Evolutionary conservation across 2,113 vertebrate species (phyloP).

Genomic region (Vulpes lagopus): DNA sequence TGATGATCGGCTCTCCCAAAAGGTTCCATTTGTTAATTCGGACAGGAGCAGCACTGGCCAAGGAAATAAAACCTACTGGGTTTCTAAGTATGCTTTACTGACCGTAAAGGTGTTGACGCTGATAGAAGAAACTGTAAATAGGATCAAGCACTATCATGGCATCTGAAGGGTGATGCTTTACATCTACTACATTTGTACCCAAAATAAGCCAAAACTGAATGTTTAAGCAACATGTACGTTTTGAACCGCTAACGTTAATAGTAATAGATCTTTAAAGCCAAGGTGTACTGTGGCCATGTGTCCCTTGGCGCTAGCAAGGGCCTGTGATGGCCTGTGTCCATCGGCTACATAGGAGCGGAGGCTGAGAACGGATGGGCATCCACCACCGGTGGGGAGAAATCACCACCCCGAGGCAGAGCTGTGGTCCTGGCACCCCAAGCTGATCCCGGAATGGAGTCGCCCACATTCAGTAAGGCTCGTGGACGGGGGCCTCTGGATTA

Average conservation of each 20-base stretch:
- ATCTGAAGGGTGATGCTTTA: neutral
- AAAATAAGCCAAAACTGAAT: neutral
- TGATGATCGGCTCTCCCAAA: fast-evolving
- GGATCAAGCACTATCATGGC: neutral
- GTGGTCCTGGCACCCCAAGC: fast-evolving
- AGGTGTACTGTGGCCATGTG: too few relatives aligned
- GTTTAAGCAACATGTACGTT: neutral
- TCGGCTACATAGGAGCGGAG: neutral
- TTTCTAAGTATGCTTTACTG: neutral
- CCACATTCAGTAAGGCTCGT: fast-evolving
- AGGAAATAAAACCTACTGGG: neutral
- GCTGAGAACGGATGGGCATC: fast-evolving
- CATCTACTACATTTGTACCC: fast-evolving
- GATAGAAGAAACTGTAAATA: neutral
- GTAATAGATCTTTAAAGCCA: neutral
- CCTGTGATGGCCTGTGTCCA: neutral
- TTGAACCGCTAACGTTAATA: neutral
- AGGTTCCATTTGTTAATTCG: neutral
- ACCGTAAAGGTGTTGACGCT: neutral
- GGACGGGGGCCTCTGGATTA: fast-evolving
- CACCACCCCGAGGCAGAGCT: fast-evolving
- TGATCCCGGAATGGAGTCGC: neutral
- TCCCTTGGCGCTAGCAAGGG: neutral
- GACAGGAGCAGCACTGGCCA: neutral
- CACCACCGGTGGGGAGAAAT: fast-evolving